Conservation (phyloP, 2,797 vertebrate species). For the Heliangelus exortis region DNA sequence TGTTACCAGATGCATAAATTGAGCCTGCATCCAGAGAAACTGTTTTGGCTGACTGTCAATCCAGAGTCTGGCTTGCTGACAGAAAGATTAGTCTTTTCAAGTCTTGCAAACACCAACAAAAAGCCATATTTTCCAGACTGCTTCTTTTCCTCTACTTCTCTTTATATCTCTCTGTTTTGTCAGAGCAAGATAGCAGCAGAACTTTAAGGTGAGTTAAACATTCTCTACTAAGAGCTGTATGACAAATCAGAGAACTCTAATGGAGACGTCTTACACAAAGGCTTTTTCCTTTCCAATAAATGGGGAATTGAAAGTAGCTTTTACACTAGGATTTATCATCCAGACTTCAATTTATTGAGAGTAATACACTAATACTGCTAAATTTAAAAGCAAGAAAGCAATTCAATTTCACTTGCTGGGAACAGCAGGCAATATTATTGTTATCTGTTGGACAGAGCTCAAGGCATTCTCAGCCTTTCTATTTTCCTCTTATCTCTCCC, state of each 20-base stretch:
- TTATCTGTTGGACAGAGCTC: conserved; percentile 24
- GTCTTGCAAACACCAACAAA: background rate
- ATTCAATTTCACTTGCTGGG: conserved; percentile 28
- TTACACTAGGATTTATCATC: conserved; percentile 25
- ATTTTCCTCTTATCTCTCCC: background rate
- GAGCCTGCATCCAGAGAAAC: background rate
- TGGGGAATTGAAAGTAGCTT: background rate
- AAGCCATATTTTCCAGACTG: background rate
- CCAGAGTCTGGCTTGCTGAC: background rate
- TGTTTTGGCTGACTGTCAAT: background rate
- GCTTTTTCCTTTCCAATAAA: background rate
- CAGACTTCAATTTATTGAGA: conserved; percentile 28
- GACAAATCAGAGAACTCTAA: background rate
- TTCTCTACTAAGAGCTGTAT: background rate
- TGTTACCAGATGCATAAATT: background rate
- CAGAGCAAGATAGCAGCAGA: background rate
- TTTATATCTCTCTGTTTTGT: background rate
- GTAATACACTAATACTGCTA: conserved; percentile 21
- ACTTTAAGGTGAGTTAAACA: background rate
- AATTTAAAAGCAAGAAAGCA: conserved; percentile 40
- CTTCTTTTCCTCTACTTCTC: background rate
- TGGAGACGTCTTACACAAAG: background rate
- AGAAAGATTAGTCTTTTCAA: background rate
- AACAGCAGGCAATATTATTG: conserved; percentile 24
- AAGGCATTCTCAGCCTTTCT: conserved; percentile 1